Evolutionary conservation across 2,797 vertebrate species (phyloP), one percentile per base, ranked within the genome.

Genomic region (Gambusia yucatana): DNA sequence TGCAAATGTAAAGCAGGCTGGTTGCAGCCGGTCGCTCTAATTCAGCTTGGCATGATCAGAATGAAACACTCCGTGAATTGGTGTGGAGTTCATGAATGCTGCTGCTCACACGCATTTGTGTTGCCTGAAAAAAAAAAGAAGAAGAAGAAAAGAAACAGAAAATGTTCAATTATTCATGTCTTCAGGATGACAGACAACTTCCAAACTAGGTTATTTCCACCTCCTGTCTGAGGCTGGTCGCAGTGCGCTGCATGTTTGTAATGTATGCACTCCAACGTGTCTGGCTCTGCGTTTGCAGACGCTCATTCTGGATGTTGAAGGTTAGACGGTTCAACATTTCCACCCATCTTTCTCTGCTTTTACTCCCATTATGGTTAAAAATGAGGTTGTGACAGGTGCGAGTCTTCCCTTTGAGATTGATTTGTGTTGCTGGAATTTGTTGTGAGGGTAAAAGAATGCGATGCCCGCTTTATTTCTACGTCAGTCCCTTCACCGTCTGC

Each of bases 271-370:
- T 77, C 70, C 39, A 61, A 72, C 67, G 44, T 48, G 77, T 85
- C 77, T 65, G 70, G 81, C 84, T 75, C 84, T 48, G 5, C 79
- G 83, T 88, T 82, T 75, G 41, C 71, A 25, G 33, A 8, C 33
- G 55, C 46, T 89, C 91, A 87, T 14, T 73, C 61, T 77, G 86
- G 81, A 84, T 88, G 79, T 13, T 90, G 90, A 92, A 92, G 93
- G 91, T 93, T 89, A 90, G 87, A 87, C 3, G 44, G 71, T 50
- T 72, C 39, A 10, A 43, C 78, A 55, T 39, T 73, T 80, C 63
- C 1, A 9, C 82, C 47, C 79, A 47, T 28, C 77, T 76, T 73
- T 2, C 11, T 87, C 72, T 70, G 57, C n/a, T 69, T 75, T 59
- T n/a, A 46, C 84, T 28, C 74, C 75, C 8, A 63, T 17, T 65